Evolutionary conservation across 2,113 vertebrate genomes (phyloP).

Genomic region (Rhadina sibilatrix): DNA sequence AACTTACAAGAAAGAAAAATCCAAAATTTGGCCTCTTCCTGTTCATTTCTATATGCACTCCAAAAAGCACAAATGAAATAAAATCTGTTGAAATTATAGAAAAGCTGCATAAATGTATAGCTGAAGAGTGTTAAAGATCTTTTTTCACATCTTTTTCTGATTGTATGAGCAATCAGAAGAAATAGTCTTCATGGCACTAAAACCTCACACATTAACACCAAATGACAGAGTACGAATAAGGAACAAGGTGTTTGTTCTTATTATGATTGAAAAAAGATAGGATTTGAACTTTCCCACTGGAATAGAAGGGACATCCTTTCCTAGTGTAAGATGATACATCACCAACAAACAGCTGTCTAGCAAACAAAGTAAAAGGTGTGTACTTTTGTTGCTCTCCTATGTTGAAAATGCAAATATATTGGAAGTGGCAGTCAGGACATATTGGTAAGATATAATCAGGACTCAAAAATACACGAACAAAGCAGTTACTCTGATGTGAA

Average conservation of each 20-base stretch:
- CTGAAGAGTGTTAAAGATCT: constrained; percentile 45
- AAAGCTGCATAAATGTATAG: constrained; percentile 34
- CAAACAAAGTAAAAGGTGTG: constrained; percentile 17
- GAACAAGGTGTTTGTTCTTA: constrained; percentile 26
- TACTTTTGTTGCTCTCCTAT: constrained; percentile 5
- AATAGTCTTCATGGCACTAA: constrained; percentile 30
- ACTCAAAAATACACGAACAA: neutral
- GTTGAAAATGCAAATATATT: neutral
- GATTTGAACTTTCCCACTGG: neutral
- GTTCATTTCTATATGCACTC: neutral
- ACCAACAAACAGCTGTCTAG: neutral
- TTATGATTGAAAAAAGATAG: constrained; percentile 37
- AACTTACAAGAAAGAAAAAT: neutral
- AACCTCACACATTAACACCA: constrained; percentile 18
- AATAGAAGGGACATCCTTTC: neutral
- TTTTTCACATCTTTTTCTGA: too few species aligned
- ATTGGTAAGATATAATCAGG: constrained; percentile 6
- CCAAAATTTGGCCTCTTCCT: neutral
- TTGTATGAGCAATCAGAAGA: constrained; percentile 57
- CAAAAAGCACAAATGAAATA: constrained; percentile 18
- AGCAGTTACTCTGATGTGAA: neutral
- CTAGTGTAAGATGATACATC: neutral
- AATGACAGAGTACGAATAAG: constrained; percentile 6
- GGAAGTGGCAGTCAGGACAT: neutral
- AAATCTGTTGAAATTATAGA: constrained; percentile 2